Base-by-base conservation (phyloP, 2,113 vertebrate genomes). In the Atlantisia rogersi region DNA sequence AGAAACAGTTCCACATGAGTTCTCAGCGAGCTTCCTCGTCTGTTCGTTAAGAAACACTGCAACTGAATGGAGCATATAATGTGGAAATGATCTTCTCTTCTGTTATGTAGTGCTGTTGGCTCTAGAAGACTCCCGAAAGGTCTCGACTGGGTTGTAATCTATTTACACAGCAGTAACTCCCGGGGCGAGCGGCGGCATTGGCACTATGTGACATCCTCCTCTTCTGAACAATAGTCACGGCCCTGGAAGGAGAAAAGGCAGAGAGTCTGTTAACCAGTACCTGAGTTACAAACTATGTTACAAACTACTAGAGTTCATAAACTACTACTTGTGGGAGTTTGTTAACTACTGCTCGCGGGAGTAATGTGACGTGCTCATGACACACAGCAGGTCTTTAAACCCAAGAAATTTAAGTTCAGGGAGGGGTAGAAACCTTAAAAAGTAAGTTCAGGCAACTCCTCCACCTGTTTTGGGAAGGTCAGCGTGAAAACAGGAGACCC, bases 151-250 rank as follows among this genome's bases (percentile, higher is more conserved):
- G 98, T 97, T 98, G 97, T 90, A 95, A 97, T 97, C 97, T 98
- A 98, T 98, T 98, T 98, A 98, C 98, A 98, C 98, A 97, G 98
- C 92, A 97, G 98, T 94, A 85, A 85, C 79, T 98, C 97, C 97
- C 35, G 94, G 94, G 79, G 83, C 11, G 39, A 95, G 95, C 1
- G 75, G 95, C 81, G 82, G 95, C 86, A 77, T 75, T 74, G 97
- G 95, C 96, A 99, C 98, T 99, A 99, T 99, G 99, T 99, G 97
- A 99, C 98, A 75, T 99, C 99, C 94, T 99, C 99, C 92, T 99
- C 99, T 97, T 99, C 99, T 92, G 99, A 99, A 98, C 99, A 99
- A 96, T 99, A 99, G 98, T 99, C 99, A 89, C 97, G 98, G 94
- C 99, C 99, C 99, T 99, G 85, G 19, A 86, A 78, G 88, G 70